Conservation (phyloP, 1,140 invertebrate genomes). For the Kradibia gibbosae region DNA sequence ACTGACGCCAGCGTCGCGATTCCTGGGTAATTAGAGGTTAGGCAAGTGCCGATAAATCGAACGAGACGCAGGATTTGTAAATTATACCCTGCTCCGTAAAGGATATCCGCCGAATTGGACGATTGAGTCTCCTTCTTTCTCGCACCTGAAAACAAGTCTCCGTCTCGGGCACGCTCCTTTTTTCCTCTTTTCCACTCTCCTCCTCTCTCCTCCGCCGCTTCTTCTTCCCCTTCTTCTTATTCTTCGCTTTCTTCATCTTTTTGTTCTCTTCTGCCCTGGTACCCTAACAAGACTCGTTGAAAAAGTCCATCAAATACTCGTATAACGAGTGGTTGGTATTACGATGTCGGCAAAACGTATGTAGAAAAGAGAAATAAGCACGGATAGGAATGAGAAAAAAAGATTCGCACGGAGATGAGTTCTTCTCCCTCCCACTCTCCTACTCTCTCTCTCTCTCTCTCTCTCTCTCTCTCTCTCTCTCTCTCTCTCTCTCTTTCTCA, state of each 20-base stretch:
- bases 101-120: constrained; percentile 52
- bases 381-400: not conserved
- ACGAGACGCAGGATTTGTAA: constrained; percentile 72
- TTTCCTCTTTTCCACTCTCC: not conserved
- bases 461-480: not conserved
- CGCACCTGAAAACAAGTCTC: not conserved
- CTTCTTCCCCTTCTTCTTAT: not conserved
- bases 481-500: constrained; percentile 15
- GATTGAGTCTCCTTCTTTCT: constrained; percentile 24
- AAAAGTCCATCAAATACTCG: constrained; percentile 48
- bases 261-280: too few relatives aligned
- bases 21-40: constrained; percentile 71
- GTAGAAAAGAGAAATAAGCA: constrained; percentile 27
- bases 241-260: not conserved
- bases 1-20: constrained; percentile 14
- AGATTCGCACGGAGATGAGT: not conserved
- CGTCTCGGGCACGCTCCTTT: not conserved
- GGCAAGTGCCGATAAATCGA: constrained; percentile 73
- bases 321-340: constrained; percentile 41
- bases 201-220: not conserved
- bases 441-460: constrained; percentile 12
- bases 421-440: not conserved
- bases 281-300: constrained; percentile 46
- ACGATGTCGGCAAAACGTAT: constrained; percentile 34
- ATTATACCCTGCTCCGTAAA: constrained; percentile 71